phyloP scores from a whole-genome alignment of 2,797 vertebrate species.

The Myotis myotis region DNA sequence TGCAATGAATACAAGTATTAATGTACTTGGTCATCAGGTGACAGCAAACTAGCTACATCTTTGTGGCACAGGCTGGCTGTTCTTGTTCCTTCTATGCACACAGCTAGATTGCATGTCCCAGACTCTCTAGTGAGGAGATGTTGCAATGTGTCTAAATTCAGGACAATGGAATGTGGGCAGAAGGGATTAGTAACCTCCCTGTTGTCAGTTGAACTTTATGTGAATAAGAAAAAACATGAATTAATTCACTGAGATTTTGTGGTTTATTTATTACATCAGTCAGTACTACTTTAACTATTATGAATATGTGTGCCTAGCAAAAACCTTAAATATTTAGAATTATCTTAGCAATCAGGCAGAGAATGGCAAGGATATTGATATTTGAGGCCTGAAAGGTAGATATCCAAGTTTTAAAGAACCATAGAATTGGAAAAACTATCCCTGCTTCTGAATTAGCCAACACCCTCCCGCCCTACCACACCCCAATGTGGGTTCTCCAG shows the following conservation, averaged over 20 bases:
- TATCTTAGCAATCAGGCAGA: neutral
- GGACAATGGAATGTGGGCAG: neutral
- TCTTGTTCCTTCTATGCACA: neutral
- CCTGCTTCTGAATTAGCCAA: neutral
- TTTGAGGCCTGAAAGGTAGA: neutral
- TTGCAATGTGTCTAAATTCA: neutral
- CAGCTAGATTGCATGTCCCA: neutral
- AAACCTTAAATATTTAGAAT: neutral
- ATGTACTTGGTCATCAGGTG: neutral
- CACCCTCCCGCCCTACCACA: accelerated
- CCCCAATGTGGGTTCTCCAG: neutral
- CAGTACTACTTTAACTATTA: neutral
- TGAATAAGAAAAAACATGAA: neutral
- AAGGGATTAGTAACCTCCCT: neutral
- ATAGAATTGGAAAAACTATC: neutral
- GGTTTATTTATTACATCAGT: neutral
- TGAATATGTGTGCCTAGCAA: neutral
- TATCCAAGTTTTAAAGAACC: neutral
- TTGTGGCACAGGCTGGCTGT: neutral
- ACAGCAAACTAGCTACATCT: neutral
- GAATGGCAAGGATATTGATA: neutral
- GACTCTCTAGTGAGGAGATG: neutral
- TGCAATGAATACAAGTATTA: neutral
- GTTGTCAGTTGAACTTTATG: neutral
- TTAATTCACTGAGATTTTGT: neutral